Conservation (phyloP, 2,888 invertebrate genomes). For the Pelosia muscerda region DNA sequence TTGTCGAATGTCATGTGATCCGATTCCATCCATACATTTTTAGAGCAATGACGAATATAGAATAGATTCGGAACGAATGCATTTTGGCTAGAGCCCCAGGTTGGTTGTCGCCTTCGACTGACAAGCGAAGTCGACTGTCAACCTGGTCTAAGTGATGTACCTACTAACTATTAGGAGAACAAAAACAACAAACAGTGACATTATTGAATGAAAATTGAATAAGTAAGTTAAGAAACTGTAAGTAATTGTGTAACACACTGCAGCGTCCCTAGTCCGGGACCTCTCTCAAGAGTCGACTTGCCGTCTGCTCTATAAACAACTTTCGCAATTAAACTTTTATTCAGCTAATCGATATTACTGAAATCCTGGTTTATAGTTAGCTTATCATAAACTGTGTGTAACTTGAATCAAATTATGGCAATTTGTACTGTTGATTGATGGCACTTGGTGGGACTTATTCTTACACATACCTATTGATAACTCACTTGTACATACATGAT, state of each 20-base stretch:
- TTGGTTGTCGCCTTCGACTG: no score
- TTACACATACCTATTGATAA: no score
- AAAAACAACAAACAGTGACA: constrained; percentile 14
- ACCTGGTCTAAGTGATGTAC: no score
- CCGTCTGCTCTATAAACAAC: constrained; percentile 79
- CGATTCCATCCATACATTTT: no score
- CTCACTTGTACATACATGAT: no score
- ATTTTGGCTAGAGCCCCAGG: no score
- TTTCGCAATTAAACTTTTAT: constrained; percentile 85
- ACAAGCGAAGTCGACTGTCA: no score
- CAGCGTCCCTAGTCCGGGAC: constrained; percentile 38
- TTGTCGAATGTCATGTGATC: no score
- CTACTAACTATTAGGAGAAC: not conserved
- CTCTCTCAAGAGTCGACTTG: constrained; percentile 60
- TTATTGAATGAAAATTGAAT: constrained; percentile 57
- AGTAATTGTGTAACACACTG: constrained; percentile 58
- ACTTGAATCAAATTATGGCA: constrained; percentile 36
- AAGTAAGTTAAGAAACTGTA: constrained; percentile 59
- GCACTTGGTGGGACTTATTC: no score
- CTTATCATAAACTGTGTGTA: constrained; percentile 65
- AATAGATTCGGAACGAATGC: no score
- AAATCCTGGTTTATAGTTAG: constrained; percentile 68
- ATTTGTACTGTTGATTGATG: no score
- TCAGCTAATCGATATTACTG: constrained; percentile 73
- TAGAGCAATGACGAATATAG: no score